These are phyloP conservation scores for Trichonephila clavipes DNA, from an alignment of 1,140 invertebrate genomes.

Conservation along the genomic window DNA sequence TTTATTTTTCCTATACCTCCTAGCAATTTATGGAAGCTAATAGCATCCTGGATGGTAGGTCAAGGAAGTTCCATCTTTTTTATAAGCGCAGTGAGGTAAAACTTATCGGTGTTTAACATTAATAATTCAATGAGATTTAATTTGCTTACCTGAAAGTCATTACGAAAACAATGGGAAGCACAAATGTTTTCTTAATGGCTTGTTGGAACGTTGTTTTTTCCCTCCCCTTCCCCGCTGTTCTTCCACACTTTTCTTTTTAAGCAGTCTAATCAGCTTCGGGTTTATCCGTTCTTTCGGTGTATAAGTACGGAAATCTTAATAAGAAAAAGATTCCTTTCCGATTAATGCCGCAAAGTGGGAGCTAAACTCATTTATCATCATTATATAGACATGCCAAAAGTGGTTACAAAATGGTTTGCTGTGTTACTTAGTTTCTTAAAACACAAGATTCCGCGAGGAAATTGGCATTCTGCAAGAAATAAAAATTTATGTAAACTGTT, in stretches of 20 bases:
- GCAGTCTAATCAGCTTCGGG: not conserved
- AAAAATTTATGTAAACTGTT: too few relatives aligned
- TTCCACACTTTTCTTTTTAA: slow-evolving; percentile 3
- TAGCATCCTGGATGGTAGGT: slow-evolving; percentile 45
- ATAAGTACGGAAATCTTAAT: slow-evolving; percentile 26
- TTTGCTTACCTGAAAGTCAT: slow-evolving; percentile 75
- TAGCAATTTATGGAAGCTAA: slow-evolving; percentile 69
- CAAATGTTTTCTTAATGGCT: slow-evolving; percentile 76
- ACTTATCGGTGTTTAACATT: slow-evolving; percentile 76
- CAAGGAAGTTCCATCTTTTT: slow-evolving; percentile 68
- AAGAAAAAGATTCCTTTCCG: slow-evolving; percentile 37
- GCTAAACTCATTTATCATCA: slow-evolving; percentile 27
- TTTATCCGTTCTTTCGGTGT: not conserved
- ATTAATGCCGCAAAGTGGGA: slow-evolving; percentile 27
- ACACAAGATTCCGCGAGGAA: too few relatives aligned
- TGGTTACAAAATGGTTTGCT: slow-evolving; percentile 1
- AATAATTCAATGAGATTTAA: slow-evolving; percentile 77
- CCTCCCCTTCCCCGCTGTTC: not conserved
- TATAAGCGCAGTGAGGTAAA: slow-evolving; percentile 21
- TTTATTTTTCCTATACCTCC: slow-evolving; percentile 70
- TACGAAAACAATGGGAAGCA: slow-evolving; percentile 71
- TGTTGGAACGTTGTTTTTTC: slow-evolving; percentile 36
- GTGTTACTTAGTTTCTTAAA: not conserved
- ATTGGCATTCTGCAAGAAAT: too few relatives aligned
- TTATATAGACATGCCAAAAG: not conserved